phyloP scores from a whole-genome alignment of 2,113 vertebrate genomes.

The Neolamprologus sp. region DNA sequence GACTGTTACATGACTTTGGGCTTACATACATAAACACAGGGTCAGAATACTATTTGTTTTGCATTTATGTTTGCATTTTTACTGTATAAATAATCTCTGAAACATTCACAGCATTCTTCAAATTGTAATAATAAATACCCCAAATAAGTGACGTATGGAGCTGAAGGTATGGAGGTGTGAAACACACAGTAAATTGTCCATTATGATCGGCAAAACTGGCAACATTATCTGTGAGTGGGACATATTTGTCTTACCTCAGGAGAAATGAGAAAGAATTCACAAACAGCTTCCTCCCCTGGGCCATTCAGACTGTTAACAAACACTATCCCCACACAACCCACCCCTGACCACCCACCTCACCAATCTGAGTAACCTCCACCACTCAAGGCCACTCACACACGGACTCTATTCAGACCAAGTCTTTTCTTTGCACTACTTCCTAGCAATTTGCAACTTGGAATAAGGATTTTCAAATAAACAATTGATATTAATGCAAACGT shows the following conservation, averaged over 20 bases:
- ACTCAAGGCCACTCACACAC: not conserved
- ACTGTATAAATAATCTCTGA: not conserved
- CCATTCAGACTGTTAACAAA: not conserved
- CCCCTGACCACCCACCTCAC: not conserved
- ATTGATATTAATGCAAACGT: not conserved
- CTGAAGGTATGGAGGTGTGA: not conserved
- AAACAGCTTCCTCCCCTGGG: not conserved
- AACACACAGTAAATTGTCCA: not conserved
- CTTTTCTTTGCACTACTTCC: not conserved
- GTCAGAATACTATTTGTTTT: not conserved
- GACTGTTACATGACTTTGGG: not conserved
- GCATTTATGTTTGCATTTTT: not conserved
- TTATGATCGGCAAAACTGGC: not conserved
- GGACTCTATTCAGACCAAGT: not conserved
- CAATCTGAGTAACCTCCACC: not conserved
- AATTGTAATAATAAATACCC: not conserved
- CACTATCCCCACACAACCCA: not conserved
- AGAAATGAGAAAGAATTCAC: not conserved
- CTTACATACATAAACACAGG: not conserved
- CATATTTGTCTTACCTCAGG: not conserved
- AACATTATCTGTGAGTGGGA: not conserved
- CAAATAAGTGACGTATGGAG: not conserved
- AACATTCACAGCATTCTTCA: not conserved
- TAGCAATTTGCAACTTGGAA: not conserved
- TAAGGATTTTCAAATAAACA: not conserved